Evolutionary conservation across 2,113 vertebrate genomes (phyloP), one percentile per base, ranked within the genome.

Genomic region (Pteruthius melanotis): DNA sequence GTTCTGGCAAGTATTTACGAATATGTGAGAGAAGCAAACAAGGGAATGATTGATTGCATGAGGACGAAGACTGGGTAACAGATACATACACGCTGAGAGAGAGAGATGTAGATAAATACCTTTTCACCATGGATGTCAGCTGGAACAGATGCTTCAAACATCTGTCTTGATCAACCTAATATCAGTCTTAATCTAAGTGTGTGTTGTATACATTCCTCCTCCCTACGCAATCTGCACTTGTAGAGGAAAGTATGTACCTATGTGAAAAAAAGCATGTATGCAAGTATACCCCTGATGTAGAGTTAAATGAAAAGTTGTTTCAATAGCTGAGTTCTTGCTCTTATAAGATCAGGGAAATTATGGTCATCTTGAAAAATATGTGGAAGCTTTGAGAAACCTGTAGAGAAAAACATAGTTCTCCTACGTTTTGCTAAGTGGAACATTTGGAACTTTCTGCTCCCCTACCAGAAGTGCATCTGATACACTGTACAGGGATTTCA

Each of bases 401-500:
- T n/a, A 57, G 31, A 86, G 28, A 86, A 89, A 93, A 83, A 37
- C 28, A 52, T 6, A 27, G 35, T 28, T 90, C 83, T 93, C 40
- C 54, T 64, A 5, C 9, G 1, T 92, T 66, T 80, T 53, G n/a
- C 11, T 88, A 93, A 86, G 68, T 63, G 68, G 96, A 96, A 96
- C 87, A 94, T 79, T 80, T 11, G 82, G 47, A 92, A 82, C 19
- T 76, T 83, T 83, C 90, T 83, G 64, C 85, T 93, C 59, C 33
- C 56, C 60, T 90, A 90, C 31, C 78, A 45, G 49, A 52, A 84
- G 56, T 91, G 94, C 90, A 97, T 95, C 94, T 96, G 97, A 98
- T 97, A 97, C 95, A 89, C 89, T 80, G 66, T 85, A 95, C 75
- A 53, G 37, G 13, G 83, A 87, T 97, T 98, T 97, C 95, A 69